Evolutionary conservation across 2,888 invertebrate species (phyloP).

Genomic region (Ischnus inquisitorius): DNA sequence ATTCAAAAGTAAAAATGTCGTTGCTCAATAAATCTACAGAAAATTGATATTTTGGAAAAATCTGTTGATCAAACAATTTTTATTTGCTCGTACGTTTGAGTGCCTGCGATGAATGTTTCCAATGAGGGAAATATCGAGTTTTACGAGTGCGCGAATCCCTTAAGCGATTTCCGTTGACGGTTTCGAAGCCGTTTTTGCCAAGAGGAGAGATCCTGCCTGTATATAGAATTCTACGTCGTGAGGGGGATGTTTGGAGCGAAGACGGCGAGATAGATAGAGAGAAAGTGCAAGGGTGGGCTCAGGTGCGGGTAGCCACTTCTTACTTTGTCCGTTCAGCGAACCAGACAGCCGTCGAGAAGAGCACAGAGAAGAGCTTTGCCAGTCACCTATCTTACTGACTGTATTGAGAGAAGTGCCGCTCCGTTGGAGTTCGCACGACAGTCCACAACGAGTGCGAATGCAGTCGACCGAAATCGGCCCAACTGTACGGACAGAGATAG

Average conservation of each 20-base stretch:
- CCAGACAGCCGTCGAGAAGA: conserved; percentile 17
- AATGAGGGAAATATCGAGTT: not conserved
- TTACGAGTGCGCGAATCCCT: not conserved
- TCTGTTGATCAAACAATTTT: too few relatives aligned
- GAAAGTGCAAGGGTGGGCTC: conserved; percentile 1
- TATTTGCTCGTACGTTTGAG: too few relatives aligned
- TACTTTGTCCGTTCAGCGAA: conserved; percentile 35
- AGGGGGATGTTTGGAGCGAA: not conserved
- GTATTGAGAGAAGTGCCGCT: conserved; percentile 28
- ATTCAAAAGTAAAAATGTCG: too few relatives aligned
- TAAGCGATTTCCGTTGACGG: not conserved
- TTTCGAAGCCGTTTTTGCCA: not conserved
- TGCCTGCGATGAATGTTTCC: not conserved
- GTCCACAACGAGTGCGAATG: conserved; percentile 15
- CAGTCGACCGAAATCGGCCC: conserved; percentile 14
- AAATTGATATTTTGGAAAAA: too few relatives aligned
- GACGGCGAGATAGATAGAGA: not conserved
- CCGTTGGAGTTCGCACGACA: conserved; percentile 1
- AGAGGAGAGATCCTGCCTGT: not conserved
- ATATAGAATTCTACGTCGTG: not conserved
- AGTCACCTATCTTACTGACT: conserved; percentile 31
- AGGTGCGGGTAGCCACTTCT: conserved; percentile 44
- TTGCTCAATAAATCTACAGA: too few relatives aligned
- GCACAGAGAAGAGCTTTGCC: conserved; percentile 9
- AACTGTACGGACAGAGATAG: conserved; percentile 24